Evolutionary conservation across 2,797 vertebrate species (phyloP), one percentile per base, ranked within the genome.

Genomic region (Diplodus sargus): DNA sequence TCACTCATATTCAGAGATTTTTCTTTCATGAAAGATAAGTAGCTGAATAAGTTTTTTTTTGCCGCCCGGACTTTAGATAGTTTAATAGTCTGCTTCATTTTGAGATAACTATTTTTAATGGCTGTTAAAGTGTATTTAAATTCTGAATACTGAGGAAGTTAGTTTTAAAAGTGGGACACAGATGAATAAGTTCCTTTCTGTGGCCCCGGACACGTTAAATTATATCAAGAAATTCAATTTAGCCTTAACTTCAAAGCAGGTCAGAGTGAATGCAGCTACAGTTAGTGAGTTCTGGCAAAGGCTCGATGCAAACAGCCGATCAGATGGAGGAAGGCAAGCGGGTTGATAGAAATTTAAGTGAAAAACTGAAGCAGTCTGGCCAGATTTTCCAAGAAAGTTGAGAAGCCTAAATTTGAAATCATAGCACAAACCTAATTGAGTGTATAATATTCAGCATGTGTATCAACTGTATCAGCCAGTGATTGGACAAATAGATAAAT

Each of bases 281-380:
- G 51, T 80, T 42, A 18, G 17, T 14, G 47, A 68, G 58, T 28
- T n/a, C 63, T 83, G 78, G 78, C 43, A 66, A 65, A 51, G 13
- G 66, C 51, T 76, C 66, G 56, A 69, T 73, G 70, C 79, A 82
- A 84, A 85, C 73, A 70, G 72, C 28, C 39, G 3, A 63, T 79
- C 61, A 73, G 48, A 75, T 53, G 43, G 53, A 51, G 76, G 13
- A 73, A 57, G 42, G n/a, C 17, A 74, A 70, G 16, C 17, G 63
- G 49, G 28, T 59, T 73, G 15, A 61, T 17, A 59, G 62, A 22
- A 58, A 34, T 60, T 45, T 16, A 69, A 69, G 11, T 68, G 14
- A 70, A 78, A 78, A 76, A n/a, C 83, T 76, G 42, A 70, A 39
- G 16, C 22, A 3, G 17, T 74, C 28, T 48, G 56, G 43, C 18